Base-by-base conservation (phyloP, 2,113 vertebrate species). In the Gallinago jamesoni region DNA sequence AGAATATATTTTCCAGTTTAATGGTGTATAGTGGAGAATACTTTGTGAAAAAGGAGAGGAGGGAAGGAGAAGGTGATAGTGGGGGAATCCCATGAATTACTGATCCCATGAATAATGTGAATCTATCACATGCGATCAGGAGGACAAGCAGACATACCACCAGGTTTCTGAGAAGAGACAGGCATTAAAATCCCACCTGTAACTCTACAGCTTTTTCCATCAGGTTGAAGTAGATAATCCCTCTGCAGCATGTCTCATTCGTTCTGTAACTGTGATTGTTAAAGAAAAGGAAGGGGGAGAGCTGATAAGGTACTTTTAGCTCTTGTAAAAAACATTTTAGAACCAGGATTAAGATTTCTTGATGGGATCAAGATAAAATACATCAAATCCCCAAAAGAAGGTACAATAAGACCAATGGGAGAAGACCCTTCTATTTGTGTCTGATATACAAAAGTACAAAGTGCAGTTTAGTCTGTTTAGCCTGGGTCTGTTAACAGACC, bases 321-420 rank as follows among this genome's bases (percentile, higher is more conserved):
- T 87, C 53, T 89, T 89, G 80, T 76, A 48, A 66, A 75, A 68
- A 59, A 39, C 31, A 8, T 20, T 90, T 91, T 66, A 64, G 63
- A 87, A 83, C 53, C 19, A 90, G 70, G 74, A 79, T 96, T 92
- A 94, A 91, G 53, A 91, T 82, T 69, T 95, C 63, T 91, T 81
- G 67, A 85, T 78, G 84, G n/a, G 66, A 57, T 92, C 75, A 84
- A 95, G 78, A 93, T 96, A 89, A 93, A 94, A 79, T 77, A 17
- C 43, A 87, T 93, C 48, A 95, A 92, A 94, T 56, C 22, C 41
- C 53, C 41, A 7, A 78, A 48, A 77, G 67, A 90, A 73, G 75
- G 66, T 80, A 73, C 23, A 78, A 24, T 31, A 84, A 75, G 50
- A 85, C 35, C 62, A 86, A 23, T 13, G 31, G 60, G 59, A 89